Evolutionary conservation across 2,888 invertebrate genomes (phyloP), one percentile per base, ranked within the genome.

Genomic region (Coenonympha arcania): DNA sequence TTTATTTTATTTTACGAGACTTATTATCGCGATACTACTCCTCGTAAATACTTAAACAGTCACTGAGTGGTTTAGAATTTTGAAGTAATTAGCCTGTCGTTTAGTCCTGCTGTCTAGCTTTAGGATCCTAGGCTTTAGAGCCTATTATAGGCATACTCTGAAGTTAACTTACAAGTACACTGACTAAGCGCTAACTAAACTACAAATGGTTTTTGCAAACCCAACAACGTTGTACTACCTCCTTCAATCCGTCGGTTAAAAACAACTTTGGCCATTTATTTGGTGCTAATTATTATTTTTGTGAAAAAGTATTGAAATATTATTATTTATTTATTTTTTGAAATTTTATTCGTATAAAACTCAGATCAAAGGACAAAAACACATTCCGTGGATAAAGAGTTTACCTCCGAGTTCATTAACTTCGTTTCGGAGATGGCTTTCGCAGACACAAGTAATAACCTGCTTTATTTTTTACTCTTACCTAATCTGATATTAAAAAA

Each of bases 1-100:
- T 83, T 83, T 82, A 83, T 79, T 82, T 82, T 82, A 83, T 80
- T 84, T 84, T 83, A 84, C 74, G 81, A 76, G 64, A 66, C 69
- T 81, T 75, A 78, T 84, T 81, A 82, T 77, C 76, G 73, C 66
- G 73, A 73, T 69, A 73, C 73, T 66, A 73, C 71, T 62, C 61
- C 70, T 75, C 79, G 75, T 82, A 80, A 82, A 83, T 80, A 79
- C 71, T 76, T 70, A 68, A 73, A 73, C 66, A 68, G 71, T 66
- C 53, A 55, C 57, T 53, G 58, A 64, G 61, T 60, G 59, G 55
- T 55, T 53, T 52, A 50, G 59, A 64, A 63, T 66, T 64, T 63
- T 59, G 58, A 57, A 60, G 60, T 61, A 62, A 62, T 62, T 58
- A 54, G 56, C 58, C 53, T 50, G 45, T 52, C 36, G 37, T 24